Evolutionary conservation across 2,797 vertebrate species (phyloP).

Genomic region (Thunnus albacares): DNA sequence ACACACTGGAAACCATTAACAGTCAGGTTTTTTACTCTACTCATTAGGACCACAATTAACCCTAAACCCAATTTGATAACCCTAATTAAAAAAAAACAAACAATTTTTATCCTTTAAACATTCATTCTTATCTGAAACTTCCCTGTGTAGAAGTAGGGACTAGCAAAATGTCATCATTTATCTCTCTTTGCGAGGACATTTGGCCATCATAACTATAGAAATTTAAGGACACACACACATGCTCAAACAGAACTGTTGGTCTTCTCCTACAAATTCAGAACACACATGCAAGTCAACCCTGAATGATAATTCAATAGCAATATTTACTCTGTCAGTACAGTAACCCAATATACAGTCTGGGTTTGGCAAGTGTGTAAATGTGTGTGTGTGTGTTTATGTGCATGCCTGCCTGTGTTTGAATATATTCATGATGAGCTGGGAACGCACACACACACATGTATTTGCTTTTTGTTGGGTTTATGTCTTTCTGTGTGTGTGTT

Average conservation of each 20-base stretch:
- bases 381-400: conserved; percentile 51
- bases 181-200: conserved; percentile 29
- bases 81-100: background rate
- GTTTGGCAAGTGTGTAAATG: conserved; percentile 45
- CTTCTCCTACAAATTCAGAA: conserved; percentile 37
- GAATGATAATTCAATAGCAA: conserved; percentile 63
- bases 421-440: conserved; percentile 44
- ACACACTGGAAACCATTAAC: no score
- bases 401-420: conserved; percentile 33
- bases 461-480: conserved; percentile 1
- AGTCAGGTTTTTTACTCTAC: background rate
- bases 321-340: conserved; percentile 76
- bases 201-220: conserved; percentile 13
- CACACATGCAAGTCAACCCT: conserved; percentile 58
- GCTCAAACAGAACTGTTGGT: conserved; percentile 30
- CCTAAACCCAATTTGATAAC: background rate
- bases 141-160: background rate
- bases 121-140: background rate
- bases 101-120: background rate
- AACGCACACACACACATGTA: conserved; percentile 32
- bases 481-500: conserved; percentile 8
- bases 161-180: background rate
- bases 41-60: background rate
- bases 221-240: conserved; percentile 16
- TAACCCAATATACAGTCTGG: conserved; percentile 68